Evolutionary conservation across 2,888 invertebrate species (phyloP).

Genomic region (Hecatera dysodea): DNA sequence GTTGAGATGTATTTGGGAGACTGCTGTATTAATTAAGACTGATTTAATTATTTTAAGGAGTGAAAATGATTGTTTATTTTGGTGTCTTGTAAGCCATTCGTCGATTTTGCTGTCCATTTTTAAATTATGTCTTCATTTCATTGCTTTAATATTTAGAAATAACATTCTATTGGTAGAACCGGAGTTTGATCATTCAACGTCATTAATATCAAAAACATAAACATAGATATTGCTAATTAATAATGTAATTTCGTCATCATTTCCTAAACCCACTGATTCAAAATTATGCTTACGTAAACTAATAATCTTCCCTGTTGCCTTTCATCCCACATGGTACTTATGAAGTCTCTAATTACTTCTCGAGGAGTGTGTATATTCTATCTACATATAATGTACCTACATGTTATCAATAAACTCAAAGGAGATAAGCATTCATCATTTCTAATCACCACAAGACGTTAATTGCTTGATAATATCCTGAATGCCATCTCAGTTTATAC

Average conservation of each 20-base stretch:
- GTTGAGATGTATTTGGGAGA: slow-evolving; percentile 23
- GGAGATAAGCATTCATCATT: slow-evolving; percentile 67
- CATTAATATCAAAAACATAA: background rate
- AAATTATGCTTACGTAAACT: slow-evolving; percentile 55
- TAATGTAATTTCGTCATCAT: slow-evolving; percentile 18
- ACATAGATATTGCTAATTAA: background rate
- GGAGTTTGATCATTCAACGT: background rate
- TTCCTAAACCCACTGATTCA: slow-evolving; percentile 23
- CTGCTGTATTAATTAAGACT: slow-evolving; percentile 38
- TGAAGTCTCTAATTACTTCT: slow-evolving; percentile 69
- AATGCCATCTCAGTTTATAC: slow-evolving; percentile 36
- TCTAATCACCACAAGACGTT: slow-evolving; percentile 66
- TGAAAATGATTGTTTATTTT: slow-evolving; percentile 20
- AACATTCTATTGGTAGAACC: background rate
- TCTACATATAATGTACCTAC: slow-evolving; percentile 27
- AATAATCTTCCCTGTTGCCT: slow-evolving; percentile 61
- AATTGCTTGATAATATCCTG: slow-evolving; percentile 68
- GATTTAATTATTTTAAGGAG: slow-evolving; percentile 50
- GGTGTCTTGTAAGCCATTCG: background rate
- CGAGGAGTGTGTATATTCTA: slow-evolving; percentile 35
- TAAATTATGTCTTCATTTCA: background rate
- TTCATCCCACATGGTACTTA: slow-evolving; percentile 47
- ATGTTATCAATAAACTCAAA: slow-evolving; percentile 61
- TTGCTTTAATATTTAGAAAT: background rate
- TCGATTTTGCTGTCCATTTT: background rate